Evolutionary conservation across 2,797 vertebrate species (phyloP).

Genomic region (Hypotaenidia philippensis): DNA sequence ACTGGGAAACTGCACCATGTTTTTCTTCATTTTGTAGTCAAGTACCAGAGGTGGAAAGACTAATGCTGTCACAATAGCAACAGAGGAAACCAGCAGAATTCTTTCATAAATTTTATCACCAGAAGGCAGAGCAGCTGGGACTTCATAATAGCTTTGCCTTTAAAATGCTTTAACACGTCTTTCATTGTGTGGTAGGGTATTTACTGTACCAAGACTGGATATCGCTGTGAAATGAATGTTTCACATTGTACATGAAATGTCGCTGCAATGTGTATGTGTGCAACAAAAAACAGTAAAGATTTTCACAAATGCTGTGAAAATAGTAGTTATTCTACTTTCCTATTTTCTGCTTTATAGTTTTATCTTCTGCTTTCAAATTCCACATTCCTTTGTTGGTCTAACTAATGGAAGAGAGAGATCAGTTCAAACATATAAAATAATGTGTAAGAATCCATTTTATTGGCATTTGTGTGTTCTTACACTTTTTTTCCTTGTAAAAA

Average conservation of each 20-base stretch:
- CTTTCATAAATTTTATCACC: conserved; percentile 36
- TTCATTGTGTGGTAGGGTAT: neutral
- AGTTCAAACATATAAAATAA: neutral
- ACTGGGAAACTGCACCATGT: neutral
- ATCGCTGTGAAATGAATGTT: conserved; percentile 2
- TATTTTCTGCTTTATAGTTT: neutral
- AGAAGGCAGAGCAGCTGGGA: neutral
- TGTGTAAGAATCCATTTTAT: neutral
- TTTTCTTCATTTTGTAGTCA: conserved; percentile 41
- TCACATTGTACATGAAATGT: neutral
- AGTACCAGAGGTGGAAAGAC: conserved; percentile 18
- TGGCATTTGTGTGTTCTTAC: neutral
- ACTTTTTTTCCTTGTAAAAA: neutral
- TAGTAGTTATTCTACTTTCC: neutral
- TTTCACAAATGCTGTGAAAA: neutral
- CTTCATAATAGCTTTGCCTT: neutral
- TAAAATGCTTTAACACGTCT: neutral
- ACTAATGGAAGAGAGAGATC: neutral
- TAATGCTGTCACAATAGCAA: conserved; percentile 16
- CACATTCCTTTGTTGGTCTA: neutral
- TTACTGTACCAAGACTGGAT: neutral
- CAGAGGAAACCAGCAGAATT: neutral
- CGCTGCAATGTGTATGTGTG: neutral
- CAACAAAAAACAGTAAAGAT: neutral
- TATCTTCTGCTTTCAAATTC: neutral